Base-by-base conservation (phyloP, 2,113 vertebrate species). In the Seriola quinqueradiata region DNA sequence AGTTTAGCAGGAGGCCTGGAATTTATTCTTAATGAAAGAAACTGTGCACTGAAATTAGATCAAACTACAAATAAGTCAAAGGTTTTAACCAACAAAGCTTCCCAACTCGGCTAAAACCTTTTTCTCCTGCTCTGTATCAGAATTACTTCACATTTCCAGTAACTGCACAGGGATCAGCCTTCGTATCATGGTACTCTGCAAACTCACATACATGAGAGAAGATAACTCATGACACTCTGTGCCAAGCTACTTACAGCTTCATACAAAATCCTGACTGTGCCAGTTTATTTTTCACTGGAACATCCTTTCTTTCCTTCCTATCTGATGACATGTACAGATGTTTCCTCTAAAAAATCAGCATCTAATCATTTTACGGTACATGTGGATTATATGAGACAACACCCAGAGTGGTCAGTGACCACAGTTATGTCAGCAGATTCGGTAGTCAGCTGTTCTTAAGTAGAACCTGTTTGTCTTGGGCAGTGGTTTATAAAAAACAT, bases 281-380 rank as follows among this genome's bases (percentile, higher is more conserved):
- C 2, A 1, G 1, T 44, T 16, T 11, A 42, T 11, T 10, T 63
- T 5, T 6, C 8, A 4, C 42, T 36, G 4, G 23, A 14, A 57
- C 21, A 36, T 32, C 34, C 32, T 2, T 42, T 16, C 46, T 59
- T 42, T 55, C 77, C 59, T 50, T 64, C n/a, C 63, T 50, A 12
- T 36, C 25, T 42, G 54, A 60, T 40, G 16, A 21, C 25, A 81
- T 17, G 44, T 40, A 14, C 75, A 82, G 67, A 23, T 77, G 75
- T 61, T 80, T 77, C 76, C 79, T 76, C 3, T 8, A 4, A 23
- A 67, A 3, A 19, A 16, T 23, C 36, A 4, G 17, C 7, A n/a
- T 32, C 8, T 50, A 50, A 80, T 81, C 11, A 77, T 72, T 0
- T 0, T 19, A 4, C 19, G 11, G 17, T 3, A 52, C 55, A 32